phyloP scores from a whole-genome alignment of 2,797 vertebrate genomes.

The Diceros bicornis region DNA sequence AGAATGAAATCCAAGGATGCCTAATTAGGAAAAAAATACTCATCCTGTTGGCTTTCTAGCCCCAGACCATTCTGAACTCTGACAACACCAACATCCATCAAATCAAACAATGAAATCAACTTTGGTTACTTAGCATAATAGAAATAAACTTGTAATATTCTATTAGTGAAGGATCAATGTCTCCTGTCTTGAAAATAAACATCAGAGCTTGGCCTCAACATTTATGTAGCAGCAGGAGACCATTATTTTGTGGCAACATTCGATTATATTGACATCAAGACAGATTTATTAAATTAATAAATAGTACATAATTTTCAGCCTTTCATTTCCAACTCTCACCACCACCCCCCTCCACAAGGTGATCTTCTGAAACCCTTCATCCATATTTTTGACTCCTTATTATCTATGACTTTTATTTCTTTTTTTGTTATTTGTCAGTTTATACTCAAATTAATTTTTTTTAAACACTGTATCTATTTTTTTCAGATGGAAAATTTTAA shows the following conservation, averaged over 20 bases:
- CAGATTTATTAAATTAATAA: conserved; percentile 87
- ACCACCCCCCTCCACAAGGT: not conserved
- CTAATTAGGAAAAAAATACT: not conserved
- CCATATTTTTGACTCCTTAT: conserved; percentile 60
- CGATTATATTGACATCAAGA: conserved; percentile 86
- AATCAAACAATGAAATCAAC: conserved; percentile 84
- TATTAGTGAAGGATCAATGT: conserved; percentile 85
- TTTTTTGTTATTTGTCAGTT: conserved; percentile 65
- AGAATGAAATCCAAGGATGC: conserved; percentile 62
- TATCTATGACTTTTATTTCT: conserved; percentile 42
- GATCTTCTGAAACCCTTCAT: conserved; percentile 55
- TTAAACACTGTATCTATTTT: not conserved
- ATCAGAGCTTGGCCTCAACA: conserved; percentile 80
- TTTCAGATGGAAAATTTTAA: conserved; percentile 56
- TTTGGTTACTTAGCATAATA: conserved; percentile 83
- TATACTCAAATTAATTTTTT: conserved; percentile 61
- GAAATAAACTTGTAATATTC: conserved; percentile 80
- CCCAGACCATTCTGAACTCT: conserved; percentile 69
- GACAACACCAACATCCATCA: conserved; percentile 77
- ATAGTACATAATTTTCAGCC: conserved; percentile 79
- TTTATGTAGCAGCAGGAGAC: conserved; percentile 85
- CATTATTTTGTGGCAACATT: conserved; percentile 86
- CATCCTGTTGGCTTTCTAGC: conserved; percentile 32
- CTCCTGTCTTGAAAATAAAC: conserved; percentile 88
- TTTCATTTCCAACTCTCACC: conserved; percentile 60